phyloP scores from a whole-genome alignment of 35 echinoderm and acorn worm species.

The Hemicentrotus pulcherrimus region DNA sequence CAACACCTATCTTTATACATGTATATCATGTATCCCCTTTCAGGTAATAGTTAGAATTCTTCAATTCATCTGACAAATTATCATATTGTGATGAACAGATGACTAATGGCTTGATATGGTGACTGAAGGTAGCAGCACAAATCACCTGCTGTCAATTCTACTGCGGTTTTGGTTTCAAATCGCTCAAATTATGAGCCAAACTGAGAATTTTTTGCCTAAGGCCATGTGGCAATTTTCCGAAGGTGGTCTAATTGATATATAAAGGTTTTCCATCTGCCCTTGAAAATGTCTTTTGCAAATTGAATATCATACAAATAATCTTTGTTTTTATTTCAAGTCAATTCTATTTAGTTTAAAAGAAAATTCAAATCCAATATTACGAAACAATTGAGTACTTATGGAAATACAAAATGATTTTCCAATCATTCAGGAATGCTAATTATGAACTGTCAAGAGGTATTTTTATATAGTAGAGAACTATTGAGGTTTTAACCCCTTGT shows the following conservation, averaged over 20 bases:
- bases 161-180: no score
- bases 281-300: background rate
- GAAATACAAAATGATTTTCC: no score
- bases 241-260: background rate
- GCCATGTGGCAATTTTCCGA: background rate
- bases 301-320: no score
- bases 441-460: no score
- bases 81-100: background rate
- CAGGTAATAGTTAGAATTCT: background rate
- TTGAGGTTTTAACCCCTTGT: no score
- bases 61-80: background rate
- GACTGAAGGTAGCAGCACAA: background rate
- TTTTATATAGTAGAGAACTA: no score
- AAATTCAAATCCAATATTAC: no score
- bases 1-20: no score
- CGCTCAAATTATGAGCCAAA: background rate
- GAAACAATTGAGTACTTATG: no score
- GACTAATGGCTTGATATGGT: background rate
- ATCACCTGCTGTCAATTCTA: background rate
- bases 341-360: no score
- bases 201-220: background rate
- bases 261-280: background rate
- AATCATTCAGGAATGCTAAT: no score
- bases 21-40: background rate
- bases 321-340: no score